Evolutionary conservation across 1,140 invertebrate species (phyloP).

Genomic region (Hyphantria cunea): DNA sequence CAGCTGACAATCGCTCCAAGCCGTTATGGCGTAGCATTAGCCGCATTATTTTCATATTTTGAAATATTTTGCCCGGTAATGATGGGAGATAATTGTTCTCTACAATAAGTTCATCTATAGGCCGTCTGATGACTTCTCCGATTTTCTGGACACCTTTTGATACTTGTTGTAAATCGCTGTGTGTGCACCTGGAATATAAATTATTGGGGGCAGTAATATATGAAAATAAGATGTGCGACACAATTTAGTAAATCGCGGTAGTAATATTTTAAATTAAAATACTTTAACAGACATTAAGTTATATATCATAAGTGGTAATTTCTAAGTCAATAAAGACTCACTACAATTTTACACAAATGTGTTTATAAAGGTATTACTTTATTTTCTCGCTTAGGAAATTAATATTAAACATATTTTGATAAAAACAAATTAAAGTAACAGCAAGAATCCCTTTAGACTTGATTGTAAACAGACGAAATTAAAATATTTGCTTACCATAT

Average conservation of each 20-base stretch:
- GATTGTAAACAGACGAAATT: not conserved
- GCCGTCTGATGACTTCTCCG: slow-evolving; percentile 85
- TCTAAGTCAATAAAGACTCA: not conserved
- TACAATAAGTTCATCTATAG: slow-evolving; percentile 92
- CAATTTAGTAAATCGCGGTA: no score
- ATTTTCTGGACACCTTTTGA: slow-evolving; percentile 87
- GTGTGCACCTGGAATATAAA: slow-evolving; percentile 88
- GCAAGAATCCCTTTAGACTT: no score
- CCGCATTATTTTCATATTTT: slow-evolving; percentile 87
- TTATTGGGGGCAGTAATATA: no score
- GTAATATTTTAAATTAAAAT: no score
- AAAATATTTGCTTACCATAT: slow-evolving; percentile 83
- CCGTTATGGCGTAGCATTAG: slow-evolving; percentile 92
- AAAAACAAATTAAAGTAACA: no score
- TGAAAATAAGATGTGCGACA: no score
- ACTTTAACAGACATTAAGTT: no score
- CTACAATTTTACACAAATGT: not conserved
- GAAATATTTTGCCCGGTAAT: slow-evolving; percentile 89
- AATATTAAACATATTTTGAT: no score
- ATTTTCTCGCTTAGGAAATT: no score
- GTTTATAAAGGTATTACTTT: no score
- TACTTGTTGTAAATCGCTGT: slow-evolving; percentile 90
- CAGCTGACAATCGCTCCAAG: slow-evolving; percentile 89
- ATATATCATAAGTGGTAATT: no score
- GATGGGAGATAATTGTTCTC: slow-evolving; percentile 93